phyloP scores from a whole-genome alignment of 2,113 vertebrate genomes.

The Oreochromis niloticus region DNA sequence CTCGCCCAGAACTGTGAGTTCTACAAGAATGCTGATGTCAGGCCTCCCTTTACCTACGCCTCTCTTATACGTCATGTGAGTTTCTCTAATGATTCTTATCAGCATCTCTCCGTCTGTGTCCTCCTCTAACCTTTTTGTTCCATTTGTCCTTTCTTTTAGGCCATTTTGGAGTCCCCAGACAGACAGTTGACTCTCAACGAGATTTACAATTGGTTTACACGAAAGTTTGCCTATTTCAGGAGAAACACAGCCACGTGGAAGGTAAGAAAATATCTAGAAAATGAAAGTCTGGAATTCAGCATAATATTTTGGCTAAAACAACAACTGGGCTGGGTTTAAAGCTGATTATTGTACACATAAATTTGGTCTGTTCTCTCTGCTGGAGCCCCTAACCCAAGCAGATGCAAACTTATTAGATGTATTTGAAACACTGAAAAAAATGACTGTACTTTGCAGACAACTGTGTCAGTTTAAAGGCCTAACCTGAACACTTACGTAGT shows the following conservation, averaged over 20 bases:
- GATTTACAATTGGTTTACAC: slow-evolving; percentile 99
- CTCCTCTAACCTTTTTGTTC: background rate
- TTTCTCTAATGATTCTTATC: background rate
- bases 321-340: background rate
- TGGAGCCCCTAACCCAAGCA: background rate
- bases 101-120: background rate
- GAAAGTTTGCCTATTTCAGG: slow-evolving; percentile 99
- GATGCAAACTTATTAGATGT: background rate
- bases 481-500: background rate
- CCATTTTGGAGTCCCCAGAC: slow-evolving; percentile 97
- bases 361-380: background rate
- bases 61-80: slow-evolving; percentile 98
- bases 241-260: slow-evolving; percentile 99
- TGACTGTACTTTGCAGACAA: background rate
- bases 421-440: background rate
- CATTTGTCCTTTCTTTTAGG: slow-evolving; percentile 64
- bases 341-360: background rate
- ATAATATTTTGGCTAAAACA: background rate
- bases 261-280: slow-evolving; percentile 73
- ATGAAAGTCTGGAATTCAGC: background rate
- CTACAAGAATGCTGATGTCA: slow-evolving; percentile 98
- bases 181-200: slow-evolving; percentile 98
- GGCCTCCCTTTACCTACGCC: slow-evolving; percentile 97
- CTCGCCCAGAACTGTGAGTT: slow-evolving; percentile 99
- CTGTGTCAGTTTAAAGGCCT: background rate